Base-by-base conservation (phyloP, 2,888 invertebrate genomes). In the Pheosia tremula region DNA sequence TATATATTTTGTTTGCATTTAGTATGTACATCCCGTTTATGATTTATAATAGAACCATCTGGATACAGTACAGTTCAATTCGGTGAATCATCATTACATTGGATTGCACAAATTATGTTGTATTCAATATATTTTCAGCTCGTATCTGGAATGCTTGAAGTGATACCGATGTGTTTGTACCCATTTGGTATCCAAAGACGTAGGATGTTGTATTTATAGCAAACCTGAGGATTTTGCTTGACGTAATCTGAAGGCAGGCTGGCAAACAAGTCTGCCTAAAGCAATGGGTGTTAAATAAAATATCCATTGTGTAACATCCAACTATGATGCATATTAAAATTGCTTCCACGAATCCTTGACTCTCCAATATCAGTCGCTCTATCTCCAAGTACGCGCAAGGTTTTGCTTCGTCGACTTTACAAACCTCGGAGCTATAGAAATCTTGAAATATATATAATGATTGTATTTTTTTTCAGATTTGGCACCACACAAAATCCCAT, bases 1-100 rank as follows among this genome's bases (percentile, higher is more conserved):
- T 24, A 59, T 66, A 69, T 61, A 58, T 24, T 24, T 24, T 77
- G 72, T 78, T 81, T 78, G 77, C 67, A 66, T 69, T 24, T 24
- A 24, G 24, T 24, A 24, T n/a, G n/a, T 53, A 24, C 63, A 74
- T 72, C 68, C 69, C 39, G 13, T 45, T 50, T 63, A 61, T 66
- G 80, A 81, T 83, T 82, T 82, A 82, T 64, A 61, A 70, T 61
- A 56, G 57, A 61, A 60, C 54, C 63, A 56, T 68, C 54, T 68
- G 62, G 53, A 66, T 70, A 59, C 60, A 59, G 55, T 58, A 58
- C 53, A 56, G 41, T 50, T 53, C 37, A 50, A 53, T 57, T 64
- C 50, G 57, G 62, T 68, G 64, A 74, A 57, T 70, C 70, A 70
- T 55, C 56, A 56, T 57, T 63, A 60, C 52, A 60, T 41, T 47